Percentiles rank a stretch among this genome's conserved stretches.
Evolutionary conservation across 2,888 invertebrate species (phyloP).

Genomic region (Ariolimax columbianus): DNA sequence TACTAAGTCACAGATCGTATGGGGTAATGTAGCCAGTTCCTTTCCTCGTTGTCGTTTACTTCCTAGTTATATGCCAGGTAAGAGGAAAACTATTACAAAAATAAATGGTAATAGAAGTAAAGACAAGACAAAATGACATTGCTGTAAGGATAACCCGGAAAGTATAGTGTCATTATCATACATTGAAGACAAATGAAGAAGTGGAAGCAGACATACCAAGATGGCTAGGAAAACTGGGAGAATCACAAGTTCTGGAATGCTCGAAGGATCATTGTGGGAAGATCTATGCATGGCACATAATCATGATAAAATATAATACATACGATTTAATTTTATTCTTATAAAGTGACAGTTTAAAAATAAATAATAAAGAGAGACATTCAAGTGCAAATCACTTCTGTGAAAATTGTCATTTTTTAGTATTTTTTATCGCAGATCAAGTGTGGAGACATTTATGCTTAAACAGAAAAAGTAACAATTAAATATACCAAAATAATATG

Average conservation of each 20-base stretch:
- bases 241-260: neutral
- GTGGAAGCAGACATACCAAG: neutral
- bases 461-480: neutral
- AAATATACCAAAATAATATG: neutral
- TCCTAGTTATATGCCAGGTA: too few species aligned
- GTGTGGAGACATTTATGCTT: neutral
- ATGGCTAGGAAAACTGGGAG: neutral
- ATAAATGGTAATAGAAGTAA: neutral
- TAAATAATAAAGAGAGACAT: neutral
- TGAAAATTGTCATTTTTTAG: neutral
- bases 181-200: neutral
- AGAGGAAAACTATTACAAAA: neutral
- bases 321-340: neutral
- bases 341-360: neutral
- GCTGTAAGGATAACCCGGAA: neutral
- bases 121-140: neutral
- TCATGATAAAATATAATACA: neutral
- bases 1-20: too few species aligned
- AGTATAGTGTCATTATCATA: neutral
- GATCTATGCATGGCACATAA: too few species aligned
- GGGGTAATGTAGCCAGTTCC: too few species aligned
- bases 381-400: constrained; percentile 7
- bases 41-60: too few species aligned
- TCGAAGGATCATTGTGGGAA: neutral
- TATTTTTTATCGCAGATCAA: neutral